These are phyloP conservation scores for Conus ventricosus DNA, from an alignment of 1,140 invertebrate genomes.

Conservation along the genomic window DNA sequence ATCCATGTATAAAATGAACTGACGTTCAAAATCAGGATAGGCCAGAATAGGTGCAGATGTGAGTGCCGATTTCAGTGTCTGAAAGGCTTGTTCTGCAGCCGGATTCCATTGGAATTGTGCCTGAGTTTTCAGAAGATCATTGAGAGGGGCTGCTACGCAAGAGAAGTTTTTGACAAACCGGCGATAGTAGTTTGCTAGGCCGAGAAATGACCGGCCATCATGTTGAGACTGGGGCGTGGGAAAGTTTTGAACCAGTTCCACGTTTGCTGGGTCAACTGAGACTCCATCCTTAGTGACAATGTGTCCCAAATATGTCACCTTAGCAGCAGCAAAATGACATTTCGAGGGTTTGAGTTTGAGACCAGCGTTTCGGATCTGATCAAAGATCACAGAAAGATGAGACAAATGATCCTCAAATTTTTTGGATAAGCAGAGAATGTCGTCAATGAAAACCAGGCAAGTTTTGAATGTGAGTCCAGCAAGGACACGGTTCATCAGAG, in stretches of 20 bases:
- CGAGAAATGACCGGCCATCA: constrained; percentile 55
- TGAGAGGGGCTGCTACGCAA: constrained; percentile 36
- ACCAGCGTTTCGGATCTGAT: too few species aligned
- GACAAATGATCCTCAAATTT: too few species aligned
- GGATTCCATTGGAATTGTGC: neutral
- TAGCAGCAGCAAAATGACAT: too few species aligned
- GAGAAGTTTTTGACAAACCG: constrained; percentile 52
- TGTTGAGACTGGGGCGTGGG: constrained; percentile 54
- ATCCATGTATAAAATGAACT: neutral
- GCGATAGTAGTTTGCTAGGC: constrained; percentile 49
- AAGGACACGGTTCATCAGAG: neutral
- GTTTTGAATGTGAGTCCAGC: neutral
- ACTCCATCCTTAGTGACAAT: constrained; percentile 41
- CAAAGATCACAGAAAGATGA: too few species aligned
- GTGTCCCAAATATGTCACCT: too few species aligned
- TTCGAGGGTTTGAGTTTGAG: too few species aligned
- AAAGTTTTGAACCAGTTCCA: constrained; percentile 52
- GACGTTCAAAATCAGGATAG: neutral
- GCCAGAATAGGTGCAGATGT: neutral
- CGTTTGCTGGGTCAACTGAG: constrained; percentile 54
- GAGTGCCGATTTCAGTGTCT: neutral
- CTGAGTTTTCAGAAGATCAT: constrained; percentile 23
- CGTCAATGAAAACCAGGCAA: too few species aligned
- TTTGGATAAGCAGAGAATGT: too few species aligned
- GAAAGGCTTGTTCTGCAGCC: neutral